Percentiles rank a stretch among this genome's conserved stretches.
These are phyloP conservation scores for Notarius quadriscutis DNA, from an alignment of 2,113 vertebrate genomes.

Conservation along the genomic window DNA sequence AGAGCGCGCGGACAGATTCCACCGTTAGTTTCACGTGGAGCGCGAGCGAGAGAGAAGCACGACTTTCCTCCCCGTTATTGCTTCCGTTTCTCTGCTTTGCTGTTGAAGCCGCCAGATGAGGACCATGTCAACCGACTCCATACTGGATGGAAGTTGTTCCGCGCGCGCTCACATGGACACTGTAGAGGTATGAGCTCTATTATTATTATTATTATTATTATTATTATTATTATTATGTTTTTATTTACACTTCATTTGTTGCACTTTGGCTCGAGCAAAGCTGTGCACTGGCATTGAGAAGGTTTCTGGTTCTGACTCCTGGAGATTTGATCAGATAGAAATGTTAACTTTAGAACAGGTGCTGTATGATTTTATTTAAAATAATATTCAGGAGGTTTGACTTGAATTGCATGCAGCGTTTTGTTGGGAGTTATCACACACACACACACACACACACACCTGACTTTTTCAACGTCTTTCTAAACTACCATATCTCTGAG, in stretches of 20 bases:
- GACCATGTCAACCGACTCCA: not conserved
- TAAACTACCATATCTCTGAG: not conserved
- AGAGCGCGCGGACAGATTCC: slow-evolving; percentile 30
- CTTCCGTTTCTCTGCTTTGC: not conserved
- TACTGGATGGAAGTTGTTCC: not conserved
- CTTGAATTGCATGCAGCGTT: not conserved
- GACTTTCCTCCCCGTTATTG: slow-evolving; percentile 11
- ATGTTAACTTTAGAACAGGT: not conserved
- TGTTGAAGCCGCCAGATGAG: not conserved
- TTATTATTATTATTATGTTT: no score
- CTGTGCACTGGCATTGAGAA: not conserved
- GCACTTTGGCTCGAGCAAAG: not conserved
- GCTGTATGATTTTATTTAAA: not conserved
- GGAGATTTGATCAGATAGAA: not conserved
- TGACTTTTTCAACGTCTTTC: not conserved
- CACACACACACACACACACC: not conserved
- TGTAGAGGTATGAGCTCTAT: not conserved
- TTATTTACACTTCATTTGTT: not conserved
- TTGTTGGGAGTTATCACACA: not conserved
- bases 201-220: no score
- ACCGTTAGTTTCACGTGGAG: slow-evolving; percentile 19
- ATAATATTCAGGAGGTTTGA: not conserved
- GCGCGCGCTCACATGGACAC: not conserved
- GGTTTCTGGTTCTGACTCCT: not conserved
- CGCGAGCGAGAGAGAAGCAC: not conserved